These are phyloP conservation scores for Indicator maculatus DNA, from an alignment of 2,113 vertebrate genomes.

Conservation along the genomic window DNA sequence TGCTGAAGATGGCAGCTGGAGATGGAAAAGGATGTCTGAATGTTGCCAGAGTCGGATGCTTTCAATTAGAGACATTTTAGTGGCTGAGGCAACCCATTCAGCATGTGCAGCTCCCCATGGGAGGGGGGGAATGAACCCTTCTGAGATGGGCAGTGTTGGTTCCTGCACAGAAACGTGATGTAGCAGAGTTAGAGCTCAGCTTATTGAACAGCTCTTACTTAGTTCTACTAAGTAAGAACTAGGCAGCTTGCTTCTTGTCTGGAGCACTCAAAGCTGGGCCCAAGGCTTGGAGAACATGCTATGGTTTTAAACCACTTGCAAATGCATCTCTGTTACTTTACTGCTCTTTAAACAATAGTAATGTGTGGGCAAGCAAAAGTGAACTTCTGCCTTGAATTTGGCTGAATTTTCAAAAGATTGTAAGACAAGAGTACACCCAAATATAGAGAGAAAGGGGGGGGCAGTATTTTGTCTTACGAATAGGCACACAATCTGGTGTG, in stretches of 20 bases:
- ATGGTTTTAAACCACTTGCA: neutral
- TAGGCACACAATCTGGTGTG: neutral
- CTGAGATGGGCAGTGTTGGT: neutral
- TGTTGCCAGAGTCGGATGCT: neutral
- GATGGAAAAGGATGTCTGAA: neutral
- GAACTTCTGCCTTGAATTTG: neutral
- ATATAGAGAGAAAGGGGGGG: neutral
- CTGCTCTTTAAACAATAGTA: neutral
- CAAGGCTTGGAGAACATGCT: neutral
- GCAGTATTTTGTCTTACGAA: neutral
- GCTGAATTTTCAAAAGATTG: neutral
- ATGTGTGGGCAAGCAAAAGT: neutral
- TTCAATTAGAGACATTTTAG: neutral
- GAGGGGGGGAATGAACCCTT: neutral
- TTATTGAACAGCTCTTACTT: neutral
- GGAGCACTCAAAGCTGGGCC: neutral
- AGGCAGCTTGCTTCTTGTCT: neutral
- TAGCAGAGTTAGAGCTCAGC: neutral
- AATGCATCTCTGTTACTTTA: neutral
- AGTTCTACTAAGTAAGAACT: neutral
- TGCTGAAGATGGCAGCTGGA: neutral
- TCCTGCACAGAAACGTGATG: neutral
- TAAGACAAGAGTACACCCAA: neutral
- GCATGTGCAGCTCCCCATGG: fast-evolving
- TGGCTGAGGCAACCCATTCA: neutral